These are phyloP conservation scores for Strigamia crassipes DNA, from an alignment of 2,888 invertebrate species.

Conservation along the genomic window DNA sequence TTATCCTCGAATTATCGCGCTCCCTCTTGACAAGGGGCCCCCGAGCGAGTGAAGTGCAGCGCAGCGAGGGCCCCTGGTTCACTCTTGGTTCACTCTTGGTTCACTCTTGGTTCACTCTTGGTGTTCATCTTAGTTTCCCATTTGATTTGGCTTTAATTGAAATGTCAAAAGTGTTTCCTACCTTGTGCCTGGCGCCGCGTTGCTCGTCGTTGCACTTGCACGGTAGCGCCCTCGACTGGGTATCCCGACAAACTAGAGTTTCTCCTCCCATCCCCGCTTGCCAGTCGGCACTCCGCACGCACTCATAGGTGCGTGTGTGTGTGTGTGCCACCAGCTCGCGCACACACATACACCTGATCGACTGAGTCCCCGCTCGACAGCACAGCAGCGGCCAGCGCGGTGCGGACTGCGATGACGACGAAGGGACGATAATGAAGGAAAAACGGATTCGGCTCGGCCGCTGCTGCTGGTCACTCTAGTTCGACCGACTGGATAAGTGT, in stretches of 20 bases:
- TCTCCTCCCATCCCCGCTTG: constrained; percentile 21
- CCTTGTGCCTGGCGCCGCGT: not conserved
- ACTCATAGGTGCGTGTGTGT: not conserved
- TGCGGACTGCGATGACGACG: not conserved
- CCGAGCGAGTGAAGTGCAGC: no score
- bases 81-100: no score
- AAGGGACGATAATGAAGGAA: not conserved
- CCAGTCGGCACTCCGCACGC: constrained; percentile 24
- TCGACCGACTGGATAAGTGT: not conserved
- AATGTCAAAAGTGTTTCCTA: not conserved
- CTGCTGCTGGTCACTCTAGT: not conserved
- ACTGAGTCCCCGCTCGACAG: not conserved
- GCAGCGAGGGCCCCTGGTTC: no score
- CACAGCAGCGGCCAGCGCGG: not conserved
- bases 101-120: no score
- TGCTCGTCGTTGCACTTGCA: not conserved
- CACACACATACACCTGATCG: not conserved
- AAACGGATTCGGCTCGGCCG: not conserved
- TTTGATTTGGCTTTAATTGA: no score
- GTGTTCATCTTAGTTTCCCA: no score
- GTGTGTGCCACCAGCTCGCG: constrained; percentile 4
- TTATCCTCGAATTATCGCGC: no score
- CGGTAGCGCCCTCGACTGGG: constrained; percentile 14
- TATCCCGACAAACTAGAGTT: not conserved
- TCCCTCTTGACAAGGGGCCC: no score